Conservation (phyloP, 2,797 vertebrate genomes). For the Sphenodon punctatus region DNA sequence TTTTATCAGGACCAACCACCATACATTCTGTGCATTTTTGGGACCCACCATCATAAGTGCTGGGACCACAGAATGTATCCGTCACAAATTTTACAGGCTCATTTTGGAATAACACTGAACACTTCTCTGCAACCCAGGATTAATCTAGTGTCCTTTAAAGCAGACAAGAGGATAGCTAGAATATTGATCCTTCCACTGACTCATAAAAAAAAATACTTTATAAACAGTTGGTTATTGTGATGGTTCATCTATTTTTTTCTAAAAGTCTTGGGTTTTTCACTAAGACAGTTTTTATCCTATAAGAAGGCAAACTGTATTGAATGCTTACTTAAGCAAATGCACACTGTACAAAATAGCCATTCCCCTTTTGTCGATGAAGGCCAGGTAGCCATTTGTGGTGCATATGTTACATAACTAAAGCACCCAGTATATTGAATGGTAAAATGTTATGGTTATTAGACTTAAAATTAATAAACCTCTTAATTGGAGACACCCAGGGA, state of each 20-base stretch:
- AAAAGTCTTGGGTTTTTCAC: too few relatives aligned
- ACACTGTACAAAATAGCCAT: neutral
- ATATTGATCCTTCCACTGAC: neutral
- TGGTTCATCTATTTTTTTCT: too few relatives aligned
- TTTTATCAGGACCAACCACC: too few relatives aligned
- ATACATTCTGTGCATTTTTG: too few relatives aligned
- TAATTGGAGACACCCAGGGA: neutral
- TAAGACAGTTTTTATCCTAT: too few relatives aligned
- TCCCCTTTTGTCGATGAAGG: neutral
- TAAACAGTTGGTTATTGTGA: neutral
- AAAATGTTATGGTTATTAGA: neutral
- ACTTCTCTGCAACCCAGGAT: fast-evolving
- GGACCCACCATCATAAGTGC: too few relatives aligned
- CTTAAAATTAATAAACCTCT: neutral
- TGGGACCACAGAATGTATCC: too few relatives aligned
- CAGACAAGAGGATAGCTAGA: neutral
- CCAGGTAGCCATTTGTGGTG: neutral
- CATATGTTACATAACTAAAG: neutral
- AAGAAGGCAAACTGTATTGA: neutral
- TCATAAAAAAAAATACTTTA: too few relatives aligned
- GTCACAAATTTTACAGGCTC: too few relatives aligned
- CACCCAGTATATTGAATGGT: neutral
- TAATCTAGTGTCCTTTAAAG: fast-evolving
- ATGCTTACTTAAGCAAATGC: neutral
- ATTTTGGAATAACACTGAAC: neutral